Evolutionary conservation across 2,113 vertebrate species (phyloP).

Genomic region (Salvelinus fontinalis): DNA sequence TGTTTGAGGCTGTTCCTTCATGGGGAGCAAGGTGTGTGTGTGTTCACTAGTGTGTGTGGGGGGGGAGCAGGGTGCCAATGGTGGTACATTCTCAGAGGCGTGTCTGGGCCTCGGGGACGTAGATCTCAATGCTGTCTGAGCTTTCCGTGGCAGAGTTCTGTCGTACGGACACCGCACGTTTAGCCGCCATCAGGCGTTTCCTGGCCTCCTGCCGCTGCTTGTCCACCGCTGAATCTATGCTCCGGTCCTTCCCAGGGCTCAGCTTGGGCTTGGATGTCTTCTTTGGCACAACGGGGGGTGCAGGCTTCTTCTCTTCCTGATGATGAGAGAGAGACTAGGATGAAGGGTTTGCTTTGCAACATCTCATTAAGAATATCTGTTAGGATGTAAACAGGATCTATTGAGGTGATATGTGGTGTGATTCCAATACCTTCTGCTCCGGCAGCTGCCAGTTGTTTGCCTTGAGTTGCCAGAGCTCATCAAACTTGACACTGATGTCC

Average conservation of each 20-base stretch:
- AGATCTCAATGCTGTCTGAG: slow-evolving; percentile 98
- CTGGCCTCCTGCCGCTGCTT: slow-evolving; percentile 97
- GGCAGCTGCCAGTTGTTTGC: slow-evolving; percentile 90
- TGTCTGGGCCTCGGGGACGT: slow-evolving; percentile 94
- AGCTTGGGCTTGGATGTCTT: slow-evolving; percentile 89
- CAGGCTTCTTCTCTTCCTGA: slow-evolving; percentile 93
- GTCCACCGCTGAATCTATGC: slow-evolving; percentile 83
- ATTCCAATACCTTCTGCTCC: slow-evolving; percentile 84
- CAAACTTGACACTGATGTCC: slow-evolving; percentile 99
- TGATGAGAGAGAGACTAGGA: background rate
- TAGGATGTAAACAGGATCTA: background rate
- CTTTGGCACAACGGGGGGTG: slow-evolving; percentile 94
- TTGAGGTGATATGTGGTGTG: slow-evolving; percentile 26
- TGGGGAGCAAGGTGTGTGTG: slow-evolving; percentile 1
- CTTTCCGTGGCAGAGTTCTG: slow-evolving; percentile 99
- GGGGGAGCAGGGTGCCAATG: background rate
- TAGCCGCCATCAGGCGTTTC: slow-evolving; percentile 94
- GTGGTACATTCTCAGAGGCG: slow-evolving; percentile 70
- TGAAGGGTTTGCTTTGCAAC: no score
- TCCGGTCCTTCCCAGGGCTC: slow-evolving; percentile 85
- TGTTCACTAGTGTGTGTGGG: slow-evolving; percentile 21
- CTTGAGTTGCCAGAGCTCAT: slow-evolving; percentile 96
- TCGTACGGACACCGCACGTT: slow-evolving; percentile 90
- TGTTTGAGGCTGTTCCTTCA: background rate
- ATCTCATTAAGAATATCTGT: background rate